These are phyloP conservation scores for Linyphia triangularis DNA, from an alignment of 2,888 invertebrate genomes.

Conservation along the genomic window DNA sequence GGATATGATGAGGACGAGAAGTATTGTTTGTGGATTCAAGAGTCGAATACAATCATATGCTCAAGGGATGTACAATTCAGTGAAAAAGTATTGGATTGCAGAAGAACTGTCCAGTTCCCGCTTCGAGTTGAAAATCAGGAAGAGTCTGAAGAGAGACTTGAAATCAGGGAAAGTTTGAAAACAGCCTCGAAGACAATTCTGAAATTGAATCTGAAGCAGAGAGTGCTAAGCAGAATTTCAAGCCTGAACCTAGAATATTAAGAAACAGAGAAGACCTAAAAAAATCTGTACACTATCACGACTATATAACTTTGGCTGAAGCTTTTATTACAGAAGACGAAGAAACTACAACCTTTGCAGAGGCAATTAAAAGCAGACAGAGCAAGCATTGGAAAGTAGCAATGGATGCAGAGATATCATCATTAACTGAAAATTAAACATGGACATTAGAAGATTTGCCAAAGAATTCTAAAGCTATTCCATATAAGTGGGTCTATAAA, in stretches of 20 bases:
- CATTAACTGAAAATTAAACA: background rate
- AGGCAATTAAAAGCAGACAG: constrained; percentile 14
- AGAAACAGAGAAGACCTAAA: background rate
- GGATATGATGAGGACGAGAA: constrained; percentile 72
- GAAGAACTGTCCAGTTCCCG: too few species aligned
- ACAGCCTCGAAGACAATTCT: background rate
- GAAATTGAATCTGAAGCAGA: background rate
- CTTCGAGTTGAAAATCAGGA: too few species aligned
- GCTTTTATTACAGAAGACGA: constrained; percentile 26
- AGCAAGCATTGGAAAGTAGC: constrained; percentile 36
- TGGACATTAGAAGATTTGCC: constrained; percentile 25
- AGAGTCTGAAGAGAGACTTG: background rate
- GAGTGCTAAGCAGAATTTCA: background rate
- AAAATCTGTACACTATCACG: constrained; percentile 5
- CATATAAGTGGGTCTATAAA: constrained; percentile 17
- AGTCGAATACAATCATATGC: background rate
- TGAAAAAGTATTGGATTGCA: background rate
- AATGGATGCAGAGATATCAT: constrained; percentile 26
- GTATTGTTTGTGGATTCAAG: background rate
- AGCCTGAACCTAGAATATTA: background rate
- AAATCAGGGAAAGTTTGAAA: background rate
- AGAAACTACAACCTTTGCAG: constrained; percentile 11
- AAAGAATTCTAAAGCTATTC: background rate
- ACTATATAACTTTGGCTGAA: constrained; percentile 2
- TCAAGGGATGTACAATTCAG: background rate